phyloP scores from a whole-genome alignment of 2,113 vertebrate genomes.

The Choloepus hoffmanni region DNA sequence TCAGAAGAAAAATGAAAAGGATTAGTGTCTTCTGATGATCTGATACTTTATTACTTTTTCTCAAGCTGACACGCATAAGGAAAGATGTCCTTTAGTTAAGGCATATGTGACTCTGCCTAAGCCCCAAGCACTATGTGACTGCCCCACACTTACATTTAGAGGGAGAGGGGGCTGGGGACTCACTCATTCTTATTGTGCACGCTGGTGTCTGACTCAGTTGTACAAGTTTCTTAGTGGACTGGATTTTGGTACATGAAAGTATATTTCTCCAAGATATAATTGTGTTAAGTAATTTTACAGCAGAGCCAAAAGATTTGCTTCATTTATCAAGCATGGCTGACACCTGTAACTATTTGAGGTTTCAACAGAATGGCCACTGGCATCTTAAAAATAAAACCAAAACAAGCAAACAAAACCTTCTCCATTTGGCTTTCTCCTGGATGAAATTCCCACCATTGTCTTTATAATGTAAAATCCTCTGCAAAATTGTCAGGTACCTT shows the following conservation, averaged over 20 bases:
- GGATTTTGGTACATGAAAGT: not conserved
- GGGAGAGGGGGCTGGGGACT: not conserved
- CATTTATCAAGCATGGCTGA: not conserved
- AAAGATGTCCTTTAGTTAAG: not conserved
- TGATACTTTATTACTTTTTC: not conserved
- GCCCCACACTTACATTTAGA: not conserved
- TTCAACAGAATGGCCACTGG: not conserved
- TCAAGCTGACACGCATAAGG: not conserved
- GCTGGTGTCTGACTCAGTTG: not conserved
- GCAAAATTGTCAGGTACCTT: not conserved
- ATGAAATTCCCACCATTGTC: not conserved
- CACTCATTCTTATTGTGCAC: not conserved
- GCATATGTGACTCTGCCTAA: not conserved
- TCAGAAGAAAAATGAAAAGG: not conserved
- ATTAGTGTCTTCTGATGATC: not conserved
- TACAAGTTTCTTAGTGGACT: not conserved
- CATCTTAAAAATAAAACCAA: slow-evolving; percentile 1
- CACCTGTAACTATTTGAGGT: not conserved
- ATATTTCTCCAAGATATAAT: not conserved
- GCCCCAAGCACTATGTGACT: not conserved
- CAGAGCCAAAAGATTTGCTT: not conserved
- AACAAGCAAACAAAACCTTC: not conserved
- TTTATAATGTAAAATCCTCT: not conserved
- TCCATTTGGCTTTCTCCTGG: not conserved
- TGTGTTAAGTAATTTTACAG: not conserved